Percentiles rank a stretch among this genome's conserved stretches.
Conservation (phyloP, 2,113 vertebrate genomes). For the Peromyscus californicus region DNA sequence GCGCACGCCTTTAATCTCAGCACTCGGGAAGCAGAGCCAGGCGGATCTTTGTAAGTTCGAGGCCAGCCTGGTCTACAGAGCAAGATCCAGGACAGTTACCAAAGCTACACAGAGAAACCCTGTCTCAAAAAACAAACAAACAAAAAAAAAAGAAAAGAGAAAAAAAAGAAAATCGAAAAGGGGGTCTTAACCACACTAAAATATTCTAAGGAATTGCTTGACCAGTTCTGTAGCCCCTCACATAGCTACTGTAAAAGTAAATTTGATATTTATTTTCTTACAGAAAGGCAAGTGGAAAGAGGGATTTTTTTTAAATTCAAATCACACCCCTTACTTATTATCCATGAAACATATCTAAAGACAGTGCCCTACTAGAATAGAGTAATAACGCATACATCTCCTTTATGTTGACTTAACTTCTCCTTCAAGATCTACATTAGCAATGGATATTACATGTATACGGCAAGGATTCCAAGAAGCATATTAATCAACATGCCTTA, state of each 20-base stretch:
- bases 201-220: slow-evolving; percentile 14
- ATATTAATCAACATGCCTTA: neutral
- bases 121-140: too few species aligned
- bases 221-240: neutral
- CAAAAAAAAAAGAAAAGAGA: too few species aligned
- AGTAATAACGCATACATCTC: neutral
- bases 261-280: slow-evolving; percentile 12
- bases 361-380: neutral
- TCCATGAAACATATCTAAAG: neutral
- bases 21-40: too few species aligned
- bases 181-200: neutral
- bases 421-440: neutral
- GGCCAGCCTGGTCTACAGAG: too few species aligned
- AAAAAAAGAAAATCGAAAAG: slow-evolving; percentile 9
- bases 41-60: too few species aligned
- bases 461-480: neutral
- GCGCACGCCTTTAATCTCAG: too few species aligned
- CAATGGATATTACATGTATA: neutral
- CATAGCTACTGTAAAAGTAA: slow-evolving; percentile 18
- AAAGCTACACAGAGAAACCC: too few species aligned
- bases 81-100: too few species aligned
- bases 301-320: neutral
- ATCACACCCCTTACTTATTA: neutral
- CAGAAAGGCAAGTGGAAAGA: slow-evolving; percentile 17
- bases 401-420: neutral